phyloP scores from a whole-genome alignment of 2,888 invertebrate species.

The Marronus borbonicus region DNA sequence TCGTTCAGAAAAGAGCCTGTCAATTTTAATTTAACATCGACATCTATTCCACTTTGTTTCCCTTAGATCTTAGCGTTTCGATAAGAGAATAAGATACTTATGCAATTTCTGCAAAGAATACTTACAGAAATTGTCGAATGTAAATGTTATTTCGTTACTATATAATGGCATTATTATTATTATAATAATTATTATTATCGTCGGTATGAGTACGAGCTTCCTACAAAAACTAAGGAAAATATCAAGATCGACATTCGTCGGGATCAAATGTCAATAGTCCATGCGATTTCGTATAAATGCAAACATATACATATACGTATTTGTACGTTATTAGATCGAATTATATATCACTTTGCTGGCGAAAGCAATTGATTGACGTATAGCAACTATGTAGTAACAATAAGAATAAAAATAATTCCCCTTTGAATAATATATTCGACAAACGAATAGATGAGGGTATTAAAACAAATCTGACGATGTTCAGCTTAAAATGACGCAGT shows the following conservation, averaged over 20 bases:
- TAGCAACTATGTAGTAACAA: not conserved
- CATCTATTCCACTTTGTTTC: slow-evolving; percentile 7
- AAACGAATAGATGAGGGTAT: slow-evolving; percentile 49
- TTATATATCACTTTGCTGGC: too few species aligned
- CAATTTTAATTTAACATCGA: slow-evolving; percentile 49
- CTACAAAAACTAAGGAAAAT: not conserved
- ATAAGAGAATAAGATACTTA: too few species aligned
- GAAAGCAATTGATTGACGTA: not conserved
- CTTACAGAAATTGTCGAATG: too few species aligned
- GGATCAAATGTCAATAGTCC: slow-evolving; percentile 39
- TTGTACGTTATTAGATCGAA: too few species aligned
- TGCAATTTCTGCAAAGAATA: too few species aligned
- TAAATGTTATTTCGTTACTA: too few species aligned
- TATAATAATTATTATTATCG: not conserved
- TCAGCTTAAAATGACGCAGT: slow-evolving; percentile 61
- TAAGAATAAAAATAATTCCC: not conserved
- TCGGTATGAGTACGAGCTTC: not conserved
- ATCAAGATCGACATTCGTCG: slow-evolving; percentile 20
- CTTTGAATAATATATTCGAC: slow-evolving; percentile 6
- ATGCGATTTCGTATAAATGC: not conserved
- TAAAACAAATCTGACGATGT: slow-evolving; percentile 63
- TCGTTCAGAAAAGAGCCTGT: slow-evolving; percentile 44
- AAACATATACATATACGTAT: not conserved
- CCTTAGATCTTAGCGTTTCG: not conserved
- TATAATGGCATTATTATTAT: not conserved